Evolutionary conservation across 2,888 invertebrate species (phyloP), one percentile per base, ranked within the genome.

Genomic region (Macrophya alboannulata): DNA sequence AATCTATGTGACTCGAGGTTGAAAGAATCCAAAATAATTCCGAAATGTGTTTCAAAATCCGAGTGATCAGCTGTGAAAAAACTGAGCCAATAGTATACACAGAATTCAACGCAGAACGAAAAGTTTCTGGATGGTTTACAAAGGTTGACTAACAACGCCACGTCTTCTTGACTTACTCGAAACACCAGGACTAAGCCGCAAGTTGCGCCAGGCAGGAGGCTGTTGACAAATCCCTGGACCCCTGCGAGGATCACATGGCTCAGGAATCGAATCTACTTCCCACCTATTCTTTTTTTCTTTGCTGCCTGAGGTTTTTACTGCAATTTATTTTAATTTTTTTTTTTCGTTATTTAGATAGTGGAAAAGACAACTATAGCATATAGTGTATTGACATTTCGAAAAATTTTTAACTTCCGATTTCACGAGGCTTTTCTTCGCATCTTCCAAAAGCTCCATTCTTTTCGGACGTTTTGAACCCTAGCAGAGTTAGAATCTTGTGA

Each of bases 81-180:
- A 31, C 31, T 31, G 31, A 31, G 31, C 3, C 31, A 17, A 37
- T 71, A 74, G 0, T 74, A 1, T n/a, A 74, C 8, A 45, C 1
- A 17, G 2, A n/a, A 76, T 48, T 21, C 8, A 79, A 40, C n/a
- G 48, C 25, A 10, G n/a, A 43, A 25, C 21, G 45, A 25, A 76
- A 76, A 25, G 40, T 79, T 51, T 51, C 31, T 15, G 40, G 45
- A 21, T 43, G n/a, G 55, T 51, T 31, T 51, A 55, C 40, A 40
- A n/a, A 79, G 79, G 79, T 55, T 37, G 79, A 77, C 79, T 79
- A 79, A 79, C 55, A 79, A 65, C 65, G 12, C 79, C 17, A n/a
- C 31, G 79, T 55, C 79, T 79, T 59, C 37, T 59, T 59, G 79
- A 55, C 79, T 79, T 55, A 79, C 79, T 79, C 79, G 79, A 40